These are phyloP conservation scores for Temnothorax longispinosus DNA, from an alignment of 1,140 invertebrate species.

Conservation along the genomic window DNA sequence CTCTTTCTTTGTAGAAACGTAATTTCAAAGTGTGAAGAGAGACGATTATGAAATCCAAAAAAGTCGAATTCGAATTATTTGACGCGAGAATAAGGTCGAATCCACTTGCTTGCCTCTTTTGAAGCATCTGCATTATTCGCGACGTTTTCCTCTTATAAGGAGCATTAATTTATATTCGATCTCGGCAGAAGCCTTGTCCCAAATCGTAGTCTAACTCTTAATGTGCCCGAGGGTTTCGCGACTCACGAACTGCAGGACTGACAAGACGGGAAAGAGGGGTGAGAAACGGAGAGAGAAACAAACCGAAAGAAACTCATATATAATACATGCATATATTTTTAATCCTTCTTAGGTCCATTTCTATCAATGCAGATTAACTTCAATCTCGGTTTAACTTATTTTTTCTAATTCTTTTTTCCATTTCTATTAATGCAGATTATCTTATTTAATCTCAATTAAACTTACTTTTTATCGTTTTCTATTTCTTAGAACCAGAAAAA, in stretches of 20 bases:
- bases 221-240: not conserved
- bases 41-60: not conserved
- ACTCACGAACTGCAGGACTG: not conserved
- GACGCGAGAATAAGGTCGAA: not conserved
- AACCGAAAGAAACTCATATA: not conserved
- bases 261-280: not conserved
- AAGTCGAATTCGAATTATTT: not conserved
- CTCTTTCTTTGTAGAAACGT: not conserved
- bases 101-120: not conserved
- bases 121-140: not conserved
- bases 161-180: not conserved
- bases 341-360: not conserved
- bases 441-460: too few species aligned
- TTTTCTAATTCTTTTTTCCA: too few species aligned
- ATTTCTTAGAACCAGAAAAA: too few species aligned
- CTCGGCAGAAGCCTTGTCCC: conserved; percentile 23
- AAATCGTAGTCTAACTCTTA: not conserved
- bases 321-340: not conserved
- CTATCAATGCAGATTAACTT: too few species aligned
- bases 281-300: not conserved
- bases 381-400: too few species aligned
- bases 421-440: too few species aligned
- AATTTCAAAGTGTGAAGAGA: not conserved
- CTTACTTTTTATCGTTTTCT: too few species aligned
- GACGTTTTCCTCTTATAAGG: conserved; percentile 23